These are phyloP conservation scores for Busseola fusca DNA, from an alignment of 2,888 invertebrate species.

Conservation along the genomic window DNA sequence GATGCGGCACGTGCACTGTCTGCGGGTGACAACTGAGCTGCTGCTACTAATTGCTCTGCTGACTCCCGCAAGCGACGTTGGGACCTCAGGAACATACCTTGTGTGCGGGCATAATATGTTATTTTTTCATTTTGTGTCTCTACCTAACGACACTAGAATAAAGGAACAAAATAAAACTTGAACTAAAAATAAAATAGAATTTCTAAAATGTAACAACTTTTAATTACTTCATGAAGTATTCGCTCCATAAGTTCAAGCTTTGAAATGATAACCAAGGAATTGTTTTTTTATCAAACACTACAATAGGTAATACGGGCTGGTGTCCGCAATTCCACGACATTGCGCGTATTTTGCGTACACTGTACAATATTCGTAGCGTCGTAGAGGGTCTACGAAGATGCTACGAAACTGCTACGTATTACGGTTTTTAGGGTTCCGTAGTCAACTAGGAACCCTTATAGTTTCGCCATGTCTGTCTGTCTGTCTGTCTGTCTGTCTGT, in stretches of 20 bases:
- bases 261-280: neutral
- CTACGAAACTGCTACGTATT: neutral
- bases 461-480: too few species aligned
- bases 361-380: neutral
- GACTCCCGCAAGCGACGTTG: slow-evolving; percentile 94
- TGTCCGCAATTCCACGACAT: too few species aligned
- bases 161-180: neutral
- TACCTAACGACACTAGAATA: neutral
- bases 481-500: too few species aligned
- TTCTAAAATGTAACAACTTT: neutral
- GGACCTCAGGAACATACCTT: slow-evolving; percentile 96
- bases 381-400: neutral
- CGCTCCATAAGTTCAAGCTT: neutral
- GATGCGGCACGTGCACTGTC: slow-evolving; percentile 96
- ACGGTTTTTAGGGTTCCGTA: too few species aligned
- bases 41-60: slow-evolving; percentile 93
- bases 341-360: too few species aligned
- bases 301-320: too few species aligned
- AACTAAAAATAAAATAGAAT: neutral
- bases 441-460: too few species aligned
- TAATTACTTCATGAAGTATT: neutral
- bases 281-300: neutral
- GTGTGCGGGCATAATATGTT: neutral
- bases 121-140: neutral
- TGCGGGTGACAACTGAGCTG: slow-evolving; percentile 93